A percentile compares a stretch with the other conserved stretches of the same genome.
Conservation (phyloP, 2,888 invertebrate species). For the Belgica antarctica region DNA sequence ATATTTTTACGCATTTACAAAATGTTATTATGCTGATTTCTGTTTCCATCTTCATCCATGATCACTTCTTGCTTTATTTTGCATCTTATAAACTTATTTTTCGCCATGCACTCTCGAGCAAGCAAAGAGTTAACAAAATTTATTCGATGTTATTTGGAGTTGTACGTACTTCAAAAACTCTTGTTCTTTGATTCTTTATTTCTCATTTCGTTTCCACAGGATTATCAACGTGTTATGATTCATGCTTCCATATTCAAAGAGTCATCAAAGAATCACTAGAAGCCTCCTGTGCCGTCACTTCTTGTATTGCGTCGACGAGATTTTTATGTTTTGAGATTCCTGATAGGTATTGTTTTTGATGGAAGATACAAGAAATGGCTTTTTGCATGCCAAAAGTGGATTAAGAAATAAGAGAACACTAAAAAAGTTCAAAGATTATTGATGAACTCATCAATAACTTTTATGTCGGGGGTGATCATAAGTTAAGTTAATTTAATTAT, state of each 20-base stretch:
- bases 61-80: neutral
- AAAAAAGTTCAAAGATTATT: too few species aligned
- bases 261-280: neutral
- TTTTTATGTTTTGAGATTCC: too few species aligned
- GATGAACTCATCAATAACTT: too few species aligned
- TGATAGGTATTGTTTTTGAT: too few species aligned
- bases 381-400: neutral
- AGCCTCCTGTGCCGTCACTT: conserved; percentile 2
- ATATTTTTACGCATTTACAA: conserved; percentile 25
- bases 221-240: conserved; percentile 26
- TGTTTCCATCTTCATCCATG: conserved; percentile 7
- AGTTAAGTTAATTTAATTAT: too few species aligned
- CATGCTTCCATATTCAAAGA: neutral
- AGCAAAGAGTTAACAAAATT: conserved; percentile 14
- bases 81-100: too few species aligned
- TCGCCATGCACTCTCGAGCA: neutral
- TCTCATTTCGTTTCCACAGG: conserved; percentile 9
- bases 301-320: too few species aligned
- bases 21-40: conserved; percentile 14
- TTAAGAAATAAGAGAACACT: too few species aligned
- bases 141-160: conserved; percentile 19
- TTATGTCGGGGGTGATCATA: too few species aligned
- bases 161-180: neutral
- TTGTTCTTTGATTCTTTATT: conserved; percentile 9
- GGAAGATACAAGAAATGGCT: neutral